Evolutionary conservation across 2,888 invertebrate genomes (phyloP), one percentile per base, ranked within the genome.

Genomic region (Thyatira batis): DNA sequence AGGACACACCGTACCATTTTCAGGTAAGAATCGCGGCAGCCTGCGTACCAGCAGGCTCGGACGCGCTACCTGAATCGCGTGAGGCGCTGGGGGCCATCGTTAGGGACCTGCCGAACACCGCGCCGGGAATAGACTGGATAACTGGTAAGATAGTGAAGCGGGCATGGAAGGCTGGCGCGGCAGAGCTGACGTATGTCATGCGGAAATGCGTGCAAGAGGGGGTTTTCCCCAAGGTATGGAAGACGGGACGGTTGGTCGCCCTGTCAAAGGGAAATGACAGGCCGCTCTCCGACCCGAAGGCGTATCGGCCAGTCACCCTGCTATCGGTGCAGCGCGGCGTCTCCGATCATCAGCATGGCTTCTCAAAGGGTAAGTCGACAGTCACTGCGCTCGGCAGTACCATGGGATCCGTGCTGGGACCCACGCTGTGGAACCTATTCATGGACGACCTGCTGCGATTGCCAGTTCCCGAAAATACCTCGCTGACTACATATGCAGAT

Each of bases 401-500:
- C n/a, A n/a, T n/a, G 53, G 68, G 65, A 0, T 69, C 69, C 0
- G 63, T 67, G 0, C n/a, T 67, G 20, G 68, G 67, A 0, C 67
- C 68, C 0, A 8, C 58, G 0, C 51, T 69, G 0, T 68, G 74
- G 69, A 75, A 71, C 43, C 9, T 71, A 0, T 50, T 71, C 0
- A 5, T 73, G 23, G 63, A 70, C 23, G 72, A 74, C 52, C 44
- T 72, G 33, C 55, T 73, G 8, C 39, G 55, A 1, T 9, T 71
- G 1, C 67, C 69, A 3, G 20, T 25, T 6, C 67, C 67, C 0
- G 45, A n/a, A 6, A 63, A 61, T 0, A 55, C 60, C 0, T 28
- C 30, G 1, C 0, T 63, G 30, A 46, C 68, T 0, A 69, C 72
- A 0, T 72, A 69, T 50, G 71, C 71, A 0, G 68, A 73, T 10